Conservation (phyloP, 1,140 invertebrate genomes). For the Solen grandis region DNA sequence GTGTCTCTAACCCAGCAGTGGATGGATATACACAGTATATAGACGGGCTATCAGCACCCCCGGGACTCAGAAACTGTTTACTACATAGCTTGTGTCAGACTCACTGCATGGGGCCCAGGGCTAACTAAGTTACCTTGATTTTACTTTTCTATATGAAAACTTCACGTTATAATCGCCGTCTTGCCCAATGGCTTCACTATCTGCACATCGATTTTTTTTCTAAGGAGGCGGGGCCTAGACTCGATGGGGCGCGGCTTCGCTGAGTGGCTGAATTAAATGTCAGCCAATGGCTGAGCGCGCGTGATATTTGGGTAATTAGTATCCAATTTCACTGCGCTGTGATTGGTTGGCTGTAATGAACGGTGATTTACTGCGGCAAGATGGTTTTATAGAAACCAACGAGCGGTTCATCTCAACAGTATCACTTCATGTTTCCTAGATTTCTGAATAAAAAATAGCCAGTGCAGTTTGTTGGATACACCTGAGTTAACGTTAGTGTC, state of each 20-base stretch:
- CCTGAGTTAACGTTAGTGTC: constrained; percentile 4
- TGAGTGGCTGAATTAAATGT: constrained; percentile 41
- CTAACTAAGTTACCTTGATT: neutral
- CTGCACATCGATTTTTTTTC: neutral
- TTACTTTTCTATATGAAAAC: no score
- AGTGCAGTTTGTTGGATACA: constrained; percentile 38
- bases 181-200: neutral
- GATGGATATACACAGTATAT: no score
- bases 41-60: neutral
- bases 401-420: constrained; percentile 28
- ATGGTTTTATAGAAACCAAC: constrained; percentile 52
- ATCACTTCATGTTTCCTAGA: constrained; percentile 48
- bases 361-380: constrained; percentile 47
- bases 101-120: neutral
- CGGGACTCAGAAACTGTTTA: neutral
- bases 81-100: neutral
- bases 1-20: no score
- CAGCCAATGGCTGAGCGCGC: constrained; percentile 36
- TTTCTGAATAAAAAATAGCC: constrained; percentile 45
- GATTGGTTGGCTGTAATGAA: constrained; percentile 39
- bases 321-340: constrained; percentile 14
- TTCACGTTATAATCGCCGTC: no score
- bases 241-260: neutral
- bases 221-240: constrained; percentile 13
- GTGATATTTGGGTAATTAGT: constrained; percentile 44